Conservation (phyloP, 2,113 vertebrate species). For the Alligator mississippiensis region DNA sequence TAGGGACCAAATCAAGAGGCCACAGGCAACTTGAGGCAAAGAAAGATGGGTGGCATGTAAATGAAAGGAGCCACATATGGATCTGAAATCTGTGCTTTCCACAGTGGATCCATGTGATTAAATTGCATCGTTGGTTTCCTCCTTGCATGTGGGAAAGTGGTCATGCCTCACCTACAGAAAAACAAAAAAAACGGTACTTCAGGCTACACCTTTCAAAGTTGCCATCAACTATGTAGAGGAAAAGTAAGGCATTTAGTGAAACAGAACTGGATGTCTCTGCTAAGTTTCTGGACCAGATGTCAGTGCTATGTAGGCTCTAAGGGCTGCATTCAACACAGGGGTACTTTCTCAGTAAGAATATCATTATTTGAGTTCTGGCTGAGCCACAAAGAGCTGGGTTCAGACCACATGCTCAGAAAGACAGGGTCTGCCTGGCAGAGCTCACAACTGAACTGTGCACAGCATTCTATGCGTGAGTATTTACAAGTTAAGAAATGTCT, state of each 20-base stretch:
- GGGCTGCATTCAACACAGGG: neutral
- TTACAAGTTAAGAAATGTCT: neutral
- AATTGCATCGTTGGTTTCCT: neutral
- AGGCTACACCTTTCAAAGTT: neutral
- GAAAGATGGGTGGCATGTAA: neutral
- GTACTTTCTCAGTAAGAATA: neutral
- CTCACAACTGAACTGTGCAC: neutral
- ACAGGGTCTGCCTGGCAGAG: neutral
- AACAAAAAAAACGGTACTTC: too few species aligned
- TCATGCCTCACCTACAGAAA: too few species aligned
- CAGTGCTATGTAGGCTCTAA: neutral
- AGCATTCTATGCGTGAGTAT: fast-evolving
- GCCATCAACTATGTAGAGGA: neutral
- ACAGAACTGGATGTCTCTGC: neutral
- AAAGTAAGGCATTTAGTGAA: neutral
- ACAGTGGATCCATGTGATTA: neutral
- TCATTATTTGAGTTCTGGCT: neutral
- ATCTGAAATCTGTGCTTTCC: neutral
- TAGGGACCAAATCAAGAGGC: neutral
- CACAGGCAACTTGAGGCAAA: neutral
- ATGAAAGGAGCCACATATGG: neutral
- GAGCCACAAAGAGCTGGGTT: neutral
- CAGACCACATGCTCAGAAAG: neutral
- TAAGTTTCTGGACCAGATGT: neutral
- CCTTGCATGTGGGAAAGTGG: neutral